These are phyloP conservation scores for Pangasius mekongensis DNA, from an alignment of 2,797 vertebrate species.

Conservation along the genomic window DNA sequence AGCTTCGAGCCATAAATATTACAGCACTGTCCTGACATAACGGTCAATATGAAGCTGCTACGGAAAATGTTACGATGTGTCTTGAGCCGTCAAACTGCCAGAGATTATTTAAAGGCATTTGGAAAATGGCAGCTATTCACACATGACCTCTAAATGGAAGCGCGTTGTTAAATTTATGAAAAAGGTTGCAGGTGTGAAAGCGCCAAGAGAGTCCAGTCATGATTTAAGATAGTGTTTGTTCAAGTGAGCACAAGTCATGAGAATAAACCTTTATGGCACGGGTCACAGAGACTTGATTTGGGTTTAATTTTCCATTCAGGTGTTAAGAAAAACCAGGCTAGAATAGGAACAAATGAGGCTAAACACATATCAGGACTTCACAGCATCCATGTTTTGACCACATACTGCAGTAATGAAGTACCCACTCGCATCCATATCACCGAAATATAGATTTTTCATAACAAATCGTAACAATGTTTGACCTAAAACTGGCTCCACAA, in stretches of 20 bases:
- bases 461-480: not conserved
- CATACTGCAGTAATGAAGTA: not conserved
- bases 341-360: not conserved
- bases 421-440: not conserved
- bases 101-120: slow-evolving; percentile 22
- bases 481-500: not conserved
- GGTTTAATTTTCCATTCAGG: not conserved
- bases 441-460: not conserved
- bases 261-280: not conserved
- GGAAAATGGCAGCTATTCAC: slow-evolving; percentile 21
- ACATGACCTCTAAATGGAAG: slow-evolving; percentile 20
- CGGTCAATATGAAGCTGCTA: not conserved
- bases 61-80: not conserved
- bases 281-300: not conserved
- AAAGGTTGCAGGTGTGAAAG: slow-evolving; percentile 8
- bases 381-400: not conserved
- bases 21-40: not conserved
- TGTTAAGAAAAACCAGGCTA: not conserved
- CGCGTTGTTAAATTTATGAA: not conserved
- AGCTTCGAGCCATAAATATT: not conserved
- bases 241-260: not conserved
- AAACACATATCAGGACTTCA: not conserved
- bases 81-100: not conserved
- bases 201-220: not conserved
- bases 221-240: slow-evolving; percentile 6